Evolutionary conservation across 1,140 invertebrate genomes (phyloP), one percentile per base, ranked within the genome.

Genomic region (Tetraneura akinire): DNA sequence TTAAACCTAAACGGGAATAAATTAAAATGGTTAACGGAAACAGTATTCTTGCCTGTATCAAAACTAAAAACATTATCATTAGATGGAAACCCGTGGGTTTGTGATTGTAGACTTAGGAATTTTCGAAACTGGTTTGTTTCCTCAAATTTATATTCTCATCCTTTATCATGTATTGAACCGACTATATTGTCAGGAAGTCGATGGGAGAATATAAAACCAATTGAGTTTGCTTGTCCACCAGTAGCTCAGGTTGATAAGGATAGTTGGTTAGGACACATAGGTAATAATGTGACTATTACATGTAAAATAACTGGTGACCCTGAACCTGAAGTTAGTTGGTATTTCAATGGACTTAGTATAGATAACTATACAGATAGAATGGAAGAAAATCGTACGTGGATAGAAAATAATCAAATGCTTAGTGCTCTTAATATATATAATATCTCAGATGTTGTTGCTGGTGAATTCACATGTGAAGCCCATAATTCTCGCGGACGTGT

Each of bases 71-170:
- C 92, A 0, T 85, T 96, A 3, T 89, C 90, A 8, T 85, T 96
- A 37, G 92, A 94, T 81, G 91, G 92, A n/a, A 96, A 96, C 84
- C 93, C 91, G 18, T 96, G 95, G 95, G 88, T 88, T 81, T 96
- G 95, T 85, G 94, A 96, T 84, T 96, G 95, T 85, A 89, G 91
- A 68, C 85, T 96, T 66, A 90, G 93, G 68, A 91, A 90, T 21
- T 93, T 96, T 82, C 89, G 93, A 32, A 89, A 90, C 78, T 96
- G 94, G 93, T 90, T 94, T 83, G 88, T 94, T 80, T 86, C 88
- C 23, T 91, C 90, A 18, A 90, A 90, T 81, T 85, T 93, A 5
- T 91, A 91, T 66, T 90, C 91, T 3, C 88, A 90, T n/a, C 87
- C 90, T 1, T 86, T 92, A 51, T 85, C 85, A 2, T 94, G 92